Evolutionary conservation across 2,888 invertebrate genomes (phyloP), one percentile per base, ranked within the genome.

Genomic region (Heterodera filipjevi): DNA sequence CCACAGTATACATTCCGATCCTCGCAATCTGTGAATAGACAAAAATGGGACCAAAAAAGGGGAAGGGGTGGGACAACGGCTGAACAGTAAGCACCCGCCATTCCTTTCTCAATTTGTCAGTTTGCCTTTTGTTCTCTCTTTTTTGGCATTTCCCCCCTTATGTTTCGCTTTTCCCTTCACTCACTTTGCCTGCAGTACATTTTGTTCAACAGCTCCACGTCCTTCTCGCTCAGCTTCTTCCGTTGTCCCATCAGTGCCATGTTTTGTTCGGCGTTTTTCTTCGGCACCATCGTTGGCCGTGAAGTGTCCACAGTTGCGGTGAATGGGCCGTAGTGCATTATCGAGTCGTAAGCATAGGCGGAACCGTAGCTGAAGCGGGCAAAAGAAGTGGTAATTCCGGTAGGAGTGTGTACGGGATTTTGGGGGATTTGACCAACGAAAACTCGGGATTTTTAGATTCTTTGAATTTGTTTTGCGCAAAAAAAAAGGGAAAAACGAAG

Each of bases 261-360:
- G 75, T 87, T 81, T 30, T 59, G 33, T 39, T 79, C 80, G 32
- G 80, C 68, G 22, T 82, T 74, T 22, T 75, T 71, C 77, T 82
- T 80, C 22, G 88, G 86, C 12, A 81, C 83, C 86, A 88, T 88
- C 19, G 88, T 85, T 2, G 85, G 87, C 59, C 84, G 85, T 14
- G 78, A 80, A 19, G 83, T 81, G 72, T 85, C 83, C 19, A 86
- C 80, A 19, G 86, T 85, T 12, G 84, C 88, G 0, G 85, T 87
- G 75, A 84, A 87, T 0, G 85, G 84, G 59, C 85, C 83, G 70
- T 88, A 88, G 72, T 87, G 87, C 88, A 88, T 88, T n/a, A 88
- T 88, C 70, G 83, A 83, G 39, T 83, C 85, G 79, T 85, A 88
- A 66, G 86, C 82, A 77, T 84, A 87, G 59, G 80, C 80, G 16